Conservation (phyloP, 2,888 invertebrate species). For the Caenorhabditis auriculariae region DNA sequence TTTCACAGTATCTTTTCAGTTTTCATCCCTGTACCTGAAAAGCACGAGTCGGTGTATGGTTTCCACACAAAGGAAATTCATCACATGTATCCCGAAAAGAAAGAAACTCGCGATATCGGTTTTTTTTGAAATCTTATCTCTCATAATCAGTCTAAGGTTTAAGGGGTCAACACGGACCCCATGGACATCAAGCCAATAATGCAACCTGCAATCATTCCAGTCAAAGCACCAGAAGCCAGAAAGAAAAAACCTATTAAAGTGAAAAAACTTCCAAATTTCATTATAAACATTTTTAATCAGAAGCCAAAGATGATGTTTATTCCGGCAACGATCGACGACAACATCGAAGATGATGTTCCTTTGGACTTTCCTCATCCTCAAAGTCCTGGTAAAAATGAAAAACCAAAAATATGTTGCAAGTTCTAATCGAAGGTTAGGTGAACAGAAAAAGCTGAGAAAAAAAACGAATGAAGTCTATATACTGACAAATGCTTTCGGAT, state of each 20-base stretch:
- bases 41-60: constrained; percentile 26
- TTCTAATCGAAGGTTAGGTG: no score
- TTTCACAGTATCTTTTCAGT: constrained; percentile 10
- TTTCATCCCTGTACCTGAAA: constrained; percentile 26
- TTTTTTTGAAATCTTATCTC: background rate
- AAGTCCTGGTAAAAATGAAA: constrained; percentile 20
- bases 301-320: constrained; percentile 31
- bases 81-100: constrained; percentile 22
- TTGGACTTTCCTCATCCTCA: constrained; percentile 15
- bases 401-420: no score
- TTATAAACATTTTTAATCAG: constrained; percentile 1
- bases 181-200: constrained; percentile 6
- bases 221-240: constrained; percentile 10
- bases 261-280: no score
- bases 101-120: constrained; percentile 23
- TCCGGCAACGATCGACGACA: constrained; percentile 15
- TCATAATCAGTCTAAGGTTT: background rate
- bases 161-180: constrained; percentile 25
- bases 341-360: constrained; percentile 17
- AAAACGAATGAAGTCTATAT: no score
- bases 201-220: background rate
- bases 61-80: constrained; percentile 33
- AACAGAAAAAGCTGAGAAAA: no score
- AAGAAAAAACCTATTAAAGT: constrained; percentile 17
- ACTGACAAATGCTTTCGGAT: no score